Base-by-base conservation (phyloP, 2,113 vertebrate genomes). In the Pseudorasbora parva region DNA sequence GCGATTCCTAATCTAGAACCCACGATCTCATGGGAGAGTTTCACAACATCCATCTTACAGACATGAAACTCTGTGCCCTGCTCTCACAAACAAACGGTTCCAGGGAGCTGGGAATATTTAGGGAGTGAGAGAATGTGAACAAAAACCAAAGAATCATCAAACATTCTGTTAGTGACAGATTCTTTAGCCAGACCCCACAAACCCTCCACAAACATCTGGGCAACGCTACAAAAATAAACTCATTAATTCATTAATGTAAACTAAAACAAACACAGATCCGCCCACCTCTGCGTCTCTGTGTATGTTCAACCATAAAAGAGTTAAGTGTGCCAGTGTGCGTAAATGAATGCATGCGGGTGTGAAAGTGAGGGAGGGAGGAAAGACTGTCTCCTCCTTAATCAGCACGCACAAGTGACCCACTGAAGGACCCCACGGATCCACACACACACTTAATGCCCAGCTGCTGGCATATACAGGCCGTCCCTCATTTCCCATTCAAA, bases 261-360 rank as follows among this genome's bases (percentile, higher is more conserved):
- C 64, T 78, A 88, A 92, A 92, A 91, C 89, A 92, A 93, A 91
- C 91, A 90, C 19, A 85, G 30, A 81, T 82, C 85, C 25, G 82
- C 87, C 66, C 21, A 49, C 11, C n/a, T 14, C 30, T 51, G 74
- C 6, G 33, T 15, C 75, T 51, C 85, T 57, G 62, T 51, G 73
- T 33, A 81, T 82, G 73, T 80, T 66, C 78, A 80, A 30, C 60
- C 47, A 6, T 81, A 41, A 69, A 33, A 56, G 2, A 56, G 19
- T 27, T 30, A 47, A 56, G 15, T 64, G 71, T 78, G 33, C 47
- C 49, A 69, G 27, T 78, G 62, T 66, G 45, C 25, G 60, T 51
- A 21, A 56, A 62, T 83, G 81, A 62, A 73, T 75, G 57, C 43
- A 47, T 12, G 21, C 8, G 21, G 57, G 45, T 74, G 57, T 62